Evolutionary conservation across 2,888 invertebrate genomes (phyloP), one percentile per base, ranked within the genome.

Genomic region (Coleophora flavipennella): DNA sequence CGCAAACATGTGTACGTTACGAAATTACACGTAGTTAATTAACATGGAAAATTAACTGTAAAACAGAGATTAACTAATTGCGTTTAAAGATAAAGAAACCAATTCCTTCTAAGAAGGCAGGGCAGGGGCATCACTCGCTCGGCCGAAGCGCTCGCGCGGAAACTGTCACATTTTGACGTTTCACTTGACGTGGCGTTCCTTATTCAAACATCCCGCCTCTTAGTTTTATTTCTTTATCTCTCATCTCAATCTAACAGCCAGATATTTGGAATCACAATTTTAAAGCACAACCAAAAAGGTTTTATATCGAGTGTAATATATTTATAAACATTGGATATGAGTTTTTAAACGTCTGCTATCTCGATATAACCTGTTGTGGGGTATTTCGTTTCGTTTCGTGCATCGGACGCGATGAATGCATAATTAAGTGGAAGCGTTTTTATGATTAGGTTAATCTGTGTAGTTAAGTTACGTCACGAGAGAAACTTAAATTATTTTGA

Each of bases 151-250:
- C 69, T 72, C 76, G 83, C 77, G 81, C 79, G 79, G 78, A 81
- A 81, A 83, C 81, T 83, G 83, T 83, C 83, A 79, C 78, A 66
- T 59, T 78, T 77, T 80, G 80, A 83, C 81, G 74, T 80, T 79
- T 78, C 78, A 76, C 78, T 71, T 81, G 83, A 81, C 80, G 61
- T 74, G 80, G 59, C 59, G 77, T 78, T 76, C 79, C 70, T 70
- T 74, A 79, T 77, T 80, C 75, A 81, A 81, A 80, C 77, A 75
- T 72, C 67, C 69, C 67, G 70, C 69, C 55, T 80, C 75, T 78
- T 77, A 73, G 72, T 79, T 77, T 71, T 71, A 52, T 74, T 74
- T 72, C 67, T 63, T 77, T 77, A 77, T 81, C 79, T 67, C 44
- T n/a, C 8, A 36, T 58, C 60, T 67, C 63, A 63, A 80, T 79